Conservation (phyloP, 2,888 invertebrate genomes). For the Apoda limacodes region DNA sequence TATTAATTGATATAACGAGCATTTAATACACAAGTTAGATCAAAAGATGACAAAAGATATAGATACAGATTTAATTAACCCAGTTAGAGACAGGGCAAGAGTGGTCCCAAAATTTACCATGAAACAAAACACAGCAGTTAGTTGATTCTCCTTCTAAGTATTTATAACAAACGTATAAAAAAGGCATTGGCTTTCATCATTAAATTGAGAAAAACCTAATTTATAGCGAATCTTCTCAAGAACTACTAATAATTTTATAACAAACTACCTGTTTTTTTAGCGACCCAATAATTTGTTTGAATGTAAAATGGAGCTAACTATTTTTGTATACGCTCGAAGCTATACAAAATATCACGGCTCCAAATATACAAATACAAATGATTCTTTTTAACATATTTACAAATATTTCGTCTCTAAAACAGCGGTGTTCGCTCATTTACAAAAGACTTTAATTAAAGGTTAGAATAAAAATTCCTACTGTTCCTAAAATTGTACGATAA, state of each 20-base stretch:
- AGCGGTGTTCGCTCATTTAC: conserved; percentile 35
- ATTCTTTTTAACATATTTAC: conserved; percentile 46
- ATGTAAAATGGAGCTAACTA: too few species aligned
- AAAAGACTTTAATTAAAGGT: conserved; percentile 12
- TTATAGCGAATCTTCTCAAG: conserved; percentile 19
- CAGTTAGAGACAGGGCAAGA: conserved; percentile 36
- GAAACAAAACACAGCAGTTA: conserved; percentile 51
- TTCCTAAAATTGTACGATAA: conserved; percentile 21
- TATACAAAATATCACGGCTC: conserved; percentile 64
- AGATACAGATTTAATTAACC: conserved; percentile 24
- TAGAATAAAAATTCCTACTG: too few species aligned
- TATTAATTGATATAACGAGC: too few species aligned
- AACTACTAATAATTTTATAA: conserved; percentile 26
- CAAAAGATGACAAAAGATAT: too few species aligned
- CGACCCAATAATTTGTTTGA: too few species aligned
- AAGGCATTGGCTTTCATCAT: too few species aligned
- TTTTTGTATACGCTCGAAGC: too few species aligned
- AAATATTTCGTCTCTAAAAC: conserved; percentile 43
- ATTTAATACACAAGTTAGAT: too few species aligned
- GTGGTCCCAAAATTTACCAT: conserved; percentile 68
- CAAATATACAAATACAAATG: conserved; percentile 44
- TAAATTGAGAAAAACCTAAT: too few species aligned
- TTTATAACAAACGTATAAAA: too few species aligned
- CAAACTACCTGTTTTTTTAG: too few species aligned
- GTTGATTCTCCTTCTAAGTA: too few species aligned